These are phyloP conservation scores for Sebastes vulpes DNA, from an alignment of 2,797 vertebrate genomes.

Conservation along the genomic window DNA sequence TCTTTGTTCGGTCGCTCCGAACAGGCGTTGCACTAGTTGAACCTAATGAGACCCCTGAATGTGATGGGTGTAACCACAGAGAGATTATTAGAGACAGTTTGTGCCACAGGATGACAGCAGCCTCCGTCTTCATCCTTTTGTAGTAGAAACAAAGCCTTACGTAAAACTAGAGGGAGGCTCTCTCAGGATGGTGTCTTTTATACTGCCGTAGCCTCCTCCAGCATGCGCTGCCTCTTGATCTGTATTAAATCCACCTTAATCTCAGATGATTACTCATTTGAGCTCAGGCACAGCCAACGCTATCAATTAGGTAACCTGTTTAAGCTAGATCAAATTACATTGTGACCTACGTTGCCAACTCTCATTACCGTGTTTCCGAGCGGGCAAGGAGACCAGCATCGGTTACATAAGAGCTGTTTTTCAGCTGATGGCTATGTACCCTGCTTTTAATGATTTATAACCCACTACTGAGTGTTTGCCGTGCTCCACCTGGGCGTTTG, in stretches of 20 bases:
- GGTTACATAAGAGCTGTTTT: conserved; percentile 52
- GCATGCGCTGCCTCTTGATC: conserved; percentile 19
- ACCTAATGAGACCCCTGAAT: conserved; percentile 34
- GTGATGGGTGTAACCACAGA: conserved; percentile 22
- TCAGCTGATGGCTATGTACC: conserved; percentile 33
- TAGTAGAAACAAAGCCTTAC: conserved; percentile 22
- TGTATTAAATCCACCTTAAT: conserved; percentile 46
- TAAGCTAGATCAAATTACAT: conserved; percentile 33
- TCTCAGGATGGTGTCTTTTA: conserved; percentile 16
- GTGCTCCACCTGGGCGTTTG: conserved; percentile 10
- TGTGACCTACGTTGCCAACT: conserved; percentile 41
- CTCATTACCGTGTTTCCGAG: conserved; percentile 32
- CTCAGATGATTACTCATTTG: conserved; percentile 46
- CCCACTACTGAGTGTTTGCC: conserved; percentile 16
- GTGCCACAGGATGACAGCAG: conserved; percentile 14
- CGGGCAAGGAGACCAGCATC: conserved; percentile 14
- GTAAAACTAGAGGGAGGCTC: conserved; percentile 4
- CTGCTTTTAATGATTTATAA: conserved; percentile 56
- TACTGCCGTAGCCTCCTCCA: not conserved
- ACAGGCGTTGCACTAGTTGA: not conserved
- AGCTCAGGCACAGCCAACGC: conserved; percentile 14
- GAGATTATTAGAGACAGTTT: conserved; percentile 15
- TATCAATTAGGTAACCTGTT: conserved; percentile 48
- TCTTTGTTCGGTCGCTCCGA: no score
- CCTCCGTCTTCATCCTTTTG: conserved; percentile 14